Conservation (phyloP, 2,113 vertebrate genomes). For the Embiotoca jacksoni region DNA sequence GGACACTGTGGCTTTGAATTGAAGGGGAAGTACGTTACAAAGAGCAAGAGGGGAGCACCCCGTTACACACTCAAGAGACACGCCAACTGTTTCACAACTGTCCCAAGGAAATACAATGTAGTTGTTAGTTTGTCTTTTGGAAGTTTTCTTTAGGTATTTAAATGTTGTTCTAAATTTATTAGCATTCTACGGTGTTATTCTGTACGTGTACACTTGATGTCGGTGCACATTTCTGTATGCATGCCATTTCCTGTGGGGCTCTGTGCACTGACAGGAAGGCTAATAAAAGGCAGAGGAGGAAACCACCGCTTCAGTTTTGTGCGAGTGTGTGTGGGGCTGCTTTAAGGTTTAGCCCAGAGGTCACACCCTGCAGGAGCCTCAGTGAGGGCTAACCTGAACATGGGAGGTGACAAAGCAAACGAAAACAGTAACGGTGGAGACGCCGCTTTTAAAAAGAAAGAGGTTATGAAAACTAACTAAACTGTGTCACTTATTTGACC, state of each 20-base stretch:
- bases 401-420: slow-evolving; percentile 32
- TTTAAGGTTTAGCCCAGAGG: slow-evolving; percentile 41
- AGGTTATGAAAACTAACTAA: slow-evolving; percentile 10
- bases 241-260: slow-evolving; percentile 80
- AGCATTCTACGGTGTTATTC: background rate
- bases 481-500: slow-evolving; percentile 16
- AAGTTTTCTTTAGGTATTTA: background rate
- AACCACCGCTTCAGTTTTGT: slow-evolving; percentile 72
- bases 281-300: slow-evolving; percentile 81
- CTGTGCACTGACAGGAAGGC: slow-evolving; percentile 79
- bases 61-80: background rate
- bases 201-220: slow-evolving; percentile 25
- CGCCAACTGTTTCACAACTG: background rate
- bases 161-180: background rate
- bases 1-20: slow-evolving; percentile 50
- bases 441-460: background rate
- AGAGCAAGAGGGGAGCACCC: slow-evolving; percentile 23
- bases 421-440: slow-evolving; percentile 22
- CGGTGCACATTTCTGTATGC: slow-evolving; percentile 52
- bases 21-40: slow-evolving; percentile 52
- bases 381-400: slow-evolving; percentile 43
- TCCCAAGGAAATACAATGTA: background rate
- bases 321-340: slow-evolving; percentile 18
- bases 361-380: slow-evolving; percentile 49
- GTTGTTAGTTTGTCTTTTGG: background rate